Conservation (phyloP, 2,888 invertebrate genomes). For the Pachymerium ferrugineum region DNA sequence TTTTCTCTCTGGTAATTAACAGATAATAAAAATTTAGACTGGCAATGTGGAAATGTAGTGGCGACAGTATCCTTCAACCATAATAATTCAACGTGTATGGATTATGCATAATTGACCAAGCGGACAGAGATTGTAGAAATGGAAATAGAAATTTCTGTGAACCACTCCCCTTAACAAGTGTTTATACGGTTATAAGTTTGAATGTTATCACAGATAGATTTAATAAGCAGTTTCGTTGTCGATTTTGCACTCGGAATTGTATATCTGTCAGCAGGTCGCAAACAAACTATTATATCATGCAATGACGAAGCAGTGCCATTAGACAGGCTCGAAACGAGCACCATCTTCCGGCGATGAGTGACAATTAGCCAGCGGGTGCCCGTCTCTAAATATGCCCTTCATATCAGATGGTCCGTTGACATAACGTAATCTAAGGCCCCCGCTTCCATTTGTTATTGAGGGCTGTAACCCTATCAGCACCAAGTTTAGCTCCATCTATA, state of each 20-base stretch:
- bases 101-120: too few species aligned
- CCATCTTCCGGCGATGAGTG: conserved; percentile 27
- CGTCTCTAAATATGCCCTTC: background rate
- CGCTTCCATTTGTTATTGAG: background rate
- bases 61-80: too few species aligned
- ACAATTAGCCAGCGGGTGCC: conserved; percentile 10
- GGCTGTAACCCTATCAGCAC: conserved; percentile 13
- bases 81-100: too few species aligned
- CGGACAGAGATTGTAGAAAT: too few species aligned
- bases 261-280: conserved; percentile 7
- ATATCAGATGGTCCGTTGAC: conserved; percentile 1
- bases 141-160: too few species aligned
- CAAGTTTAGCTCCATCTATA: background rate
- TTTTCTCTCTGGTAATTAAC: too few species aligned
- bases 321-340: background rate
- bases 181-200: background rate
- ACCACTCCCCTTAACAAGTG: too few species aligned
- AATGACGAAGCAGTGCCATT: background rate
- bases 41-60: too few species aligned
- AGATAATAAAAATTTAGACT: too few species aligned
- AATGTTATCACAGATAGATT: background rate
- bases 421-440: conserved; percentile 14
- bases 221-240: background rate
- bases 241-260: background rate
- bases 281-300: background rate